Base-by-base conservation (phyloP, 2,113 vertebrate species). In the Sander lucioperca region DNA sequence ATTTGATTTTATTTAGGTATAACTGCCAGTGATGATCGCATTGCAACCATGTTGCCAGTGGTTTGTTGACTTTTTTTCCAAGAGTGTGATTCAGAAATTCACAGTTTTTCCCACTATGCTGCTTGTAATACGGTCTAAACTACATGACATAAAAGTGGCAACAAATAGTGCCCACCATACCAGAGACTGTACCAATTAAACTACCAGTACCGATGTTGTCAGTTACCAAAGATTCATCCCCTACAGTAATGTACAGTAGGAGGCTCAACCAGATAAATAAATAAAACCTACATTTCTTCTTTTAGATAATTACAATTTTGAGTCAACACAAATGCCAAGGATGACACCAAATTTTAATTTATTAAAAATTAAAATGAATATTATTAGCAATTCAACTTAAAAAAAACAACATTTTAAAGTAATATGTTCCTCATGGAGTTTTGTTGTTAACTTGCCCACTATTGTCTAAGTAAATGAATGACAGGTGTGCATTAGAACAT, bases 401-500 rank as follows among this genome's bases (percentile, higher is more conserved):
- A 39, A 21, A 30, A 59, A 72, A 27, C 1, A n/a, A 10, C 56
- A 15, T 21, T n/a, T 54, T 7, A 13, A 81, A 61, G 18, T 36
- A 3, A 62, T 47, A 23, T 76, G 50, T 69, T 57, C n/a, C 59
- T 70, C 11, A 11, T 50, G 2, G 0, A 47, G 57, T 58, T 71
- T 33, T 50, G 12, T 0, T 82, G 18, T 63, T 33, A 66, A 43
- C 47, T 66, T 53, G 6, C 21, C 61, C 19, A 48, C 69, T 39
- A 27, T 23, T 79, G 50, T 45, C 25, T 56, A n/a, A 61, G 71
- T 72, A 54, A 30, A 65, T 64, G 6, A 71, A 57, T 59, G 27
- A 36, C 59, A 82, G 79, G 30, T 66, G 70, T 33, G 27, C 3
- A 13, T 59, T 51, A 18, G 57, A 74, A 80, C 79, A 79, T 53